Evolutionary conservation across 2,888 invertebrate species (phyloP).

Genomic region (Teinopalpus imperialis): DNA sequence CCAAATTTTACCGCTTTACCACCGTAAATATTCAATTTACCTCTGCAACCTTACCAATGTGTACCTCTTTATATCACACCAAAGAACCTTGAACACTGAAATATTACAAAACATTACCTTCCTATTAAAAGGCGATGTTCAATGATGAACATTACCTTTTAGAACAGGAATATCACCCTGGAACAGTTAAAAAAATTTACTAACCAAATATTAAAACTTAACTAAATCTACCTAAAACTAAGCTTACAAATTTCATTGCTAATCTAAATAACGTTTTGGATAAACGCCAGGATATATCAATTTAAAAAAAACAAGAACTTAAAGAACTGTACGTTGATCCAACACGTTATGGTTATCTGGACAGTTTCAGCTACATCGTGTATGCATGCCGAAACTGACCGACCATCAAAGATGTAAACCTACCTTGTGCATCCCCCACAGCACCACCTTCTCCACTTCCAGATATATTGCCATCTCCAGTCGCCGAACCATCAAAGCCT

Average conservation of each 20-base stretch:
- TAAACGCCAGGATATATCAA: conserved; percentile 6
- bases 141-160: conserved; percentile 12
- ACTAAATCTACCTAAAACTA: conserved; percentile 33
- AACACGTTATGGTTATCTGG: conserved; percentile 28
- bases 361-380: conserved; percentile 28
- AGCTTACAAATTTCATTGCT: conserved; percentile 76
- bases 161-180: conserved; percentile 28
- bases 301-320: too few species aligned
- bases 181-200: conserved; percentile 33
- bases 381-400: conserved; percentile 29
- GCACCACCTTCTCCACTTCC: conserved; percentile 77
- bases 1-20: too few species aligned
- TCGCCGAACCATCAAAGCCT: conserved; percentile 78
- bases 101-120: conserved; percentile 10
- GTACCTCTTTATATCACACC: too few species aligned
- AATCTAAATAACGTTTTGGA: conserved; percentile 30
- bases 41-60: too few species aligned
- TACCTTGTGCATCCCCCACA: conserved; percentile 82
- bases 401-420: conserved; percentile 54
- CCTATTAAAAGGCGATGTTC: conserved; percentile 20
- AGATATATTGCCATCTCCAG: conserved; percentile 77
- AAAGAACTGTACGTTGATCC: too few species aligned
- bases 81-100: too few species aligned
- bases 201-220: conserved; percentile 27
- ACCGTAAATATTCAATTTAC: too few species aligned